Evolutionary conservation across 2,797 vertebrate genomes (phyloP), one percentile per base, ranked within the genome.

Genomic region (Poliocrania exsul): DNA sequence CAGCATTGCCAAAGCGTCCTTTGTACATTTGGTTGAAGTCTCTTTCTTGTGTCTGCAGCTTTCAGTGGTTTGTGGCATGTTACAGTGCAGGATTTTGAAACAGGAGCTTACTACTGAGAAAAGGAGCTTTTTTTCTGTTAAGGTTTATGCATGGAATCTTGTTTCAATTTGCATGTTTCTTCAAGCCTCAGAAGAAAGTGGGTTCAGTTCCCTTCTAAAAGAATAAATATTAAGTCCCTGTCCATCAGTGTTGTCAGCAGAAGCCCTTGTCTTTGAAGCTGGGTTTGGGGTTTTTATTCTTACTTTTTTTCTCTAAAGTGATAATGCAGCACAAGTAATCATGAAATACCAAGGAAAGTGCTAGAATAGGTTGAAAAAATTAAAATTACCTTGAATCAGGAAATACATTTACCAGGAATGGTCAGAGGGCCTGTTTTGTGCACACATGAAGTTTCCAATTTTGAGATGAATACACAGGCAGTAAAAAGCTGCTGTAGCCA

Each of bases 141-240:
- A 42, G 64, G 51, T 91, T 78, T 33, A 23, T 75, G 66, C 49
- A 51, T 71, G 23, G 24, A 72, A 95, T 92, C 80, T 82, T 92
- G 38, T 82, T 86, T 47, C 92, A 75, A 58, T 94, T 94, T 87
- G 65, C 49, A 21, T 57, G 71, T 95, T 94, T 96, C 93, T 92
- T 88, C 56, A 94, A 91, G 66, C 57, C 88, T 74, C 84, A 92
- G 37, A 89, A 79, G 70, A 86, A 93, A 84, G 50, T 47, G 46
- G 47, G 65, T 86, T 96, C 61, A 35, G 46, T 86, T 92, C 67
- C 44, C 94, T 92, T 49, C 23, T 5, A 23, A 80, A 78, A 46
- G 62, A 85, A 38, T 51, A 66, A 81, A n/a, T 31, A 71, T 13
- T 10, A 72, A 64, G 23, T 54, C 54, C 12, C 0, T 18, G 38